Conservation (phyloP, 1,140 invertebrate species). For the Drosophila nigrodunni region DNA sequence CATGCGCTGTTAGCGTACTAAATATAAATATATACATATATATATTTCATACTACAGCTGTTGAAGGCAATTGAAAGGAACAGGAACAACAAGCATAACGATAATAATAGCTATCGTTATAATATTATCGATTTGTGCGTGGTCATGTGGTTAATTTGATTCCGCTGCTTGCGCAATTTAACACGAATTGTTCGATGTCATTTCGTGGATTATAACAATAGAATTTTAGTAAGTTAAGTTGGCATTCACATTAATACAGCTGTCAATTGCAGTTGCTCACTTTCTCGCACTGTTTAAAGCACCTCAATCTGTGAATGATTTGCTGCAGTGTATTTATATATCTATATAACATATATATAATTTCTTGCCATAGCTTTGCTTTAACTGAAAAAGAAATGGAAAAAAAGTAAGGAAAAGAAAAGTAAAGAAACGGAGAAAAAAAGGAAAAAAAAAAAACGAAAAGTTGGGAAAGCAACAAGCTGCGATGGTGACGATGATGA, state of each 20-base stretch:
- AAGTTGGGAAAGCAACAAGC: conserved; percentile 81
- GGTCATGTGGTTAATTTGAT: conserved; percentile 46
- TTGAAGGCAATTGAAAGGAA: not conserved
- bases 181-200: conserved; percentile 41
- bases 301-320: not conserved
- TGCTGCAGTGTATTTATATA: conserved; percentile 28
- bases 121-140: conserved; percentile 40
- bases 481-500: conserved; percentile 74
- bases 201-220: conserved; percentile 31
- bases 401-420: conserved; percentile 5
- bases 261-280: conserved; percentile 29
- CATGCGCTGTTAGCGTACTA: too few relatives aligned
- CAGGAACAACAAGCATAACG: not conserved
- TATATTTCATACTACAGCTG: not conserved
- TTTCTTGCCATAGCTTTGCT: conserved; percentile 14
- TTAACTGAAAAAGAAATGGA: conserved; percentile 24
- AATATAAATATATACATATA: not conserved
- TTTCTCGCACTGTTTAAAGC: conserved; percentile 6
- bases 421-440: not conserved
- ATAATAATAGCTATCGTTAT: conserved; percentile 5
- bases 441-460: conserved; percentile 31
- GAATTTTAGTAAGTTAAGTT: conserved; percentile 30
- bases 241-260: conserved; percentile 8
- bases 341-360: too few relatives aligned
- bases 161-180: conserved; percentile 41